Base-by-base conservation (phyloP, 1,140 invertebrate genomes). In the Ectropis grisescens region DNA sequence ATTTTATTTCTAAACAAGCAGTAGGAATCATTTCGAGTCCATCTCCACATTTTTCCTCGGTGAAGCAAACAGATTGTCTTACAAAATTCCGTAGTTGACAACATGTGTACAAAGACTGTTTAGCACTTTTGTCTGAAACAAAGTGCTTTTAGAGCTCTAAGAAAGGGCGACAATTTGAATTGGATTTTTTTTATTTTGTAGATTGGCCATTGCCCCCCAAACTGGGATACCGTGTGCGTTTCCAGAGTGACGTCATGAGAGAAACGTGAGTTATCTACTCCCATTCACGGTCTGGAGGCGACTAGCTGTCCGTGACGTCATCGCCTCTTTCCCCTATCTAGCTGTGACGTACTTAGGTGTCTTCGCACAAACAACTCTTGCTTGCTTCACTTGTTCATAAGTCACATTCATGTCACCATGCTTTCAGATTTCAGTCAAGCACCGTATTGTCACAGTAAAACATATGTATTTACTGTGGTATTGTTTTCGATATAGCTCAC, bases 171-270 rank as follows among this genome's bases (percentile, higher is more conserved):
- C 31, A 45, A 43, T 57, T 62, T 67, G 57, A 75, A 60, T 72
- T 65, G 55, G 54, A 58, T 58, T 52, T 65, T 76, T 75, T 79
- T 64, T 81, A 66, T 67, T 55, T 83, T 82, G 61, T 83, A 83
- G 80, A 82, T 83, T 83, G 80, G 76, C 64, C 76, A 72, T 81
- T 80, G 70, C 72, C n/a, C 60, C 68, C 64, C 58, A 81, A 80
- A 68, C 59, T 81, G 61, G 81, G 81, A 57, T 79, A 58, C 66
- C 76, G 81, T 50, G 81, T 83, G 56, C 81, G 61, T 65, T 83
- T 83, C 60, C 57, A 74, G 58, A 81, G 69, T 76, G 72, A 78
- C 72, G 72, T 78, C 75, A 67, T 74, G 51, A 61, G 60, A 72
- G 68, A 74, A 72, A 72, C 58, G 81, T 83, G 81, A 83, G 81